Conservation (phyloP, 2,888 invertebrate genomes). For the Anorthoa munda region DNA sequence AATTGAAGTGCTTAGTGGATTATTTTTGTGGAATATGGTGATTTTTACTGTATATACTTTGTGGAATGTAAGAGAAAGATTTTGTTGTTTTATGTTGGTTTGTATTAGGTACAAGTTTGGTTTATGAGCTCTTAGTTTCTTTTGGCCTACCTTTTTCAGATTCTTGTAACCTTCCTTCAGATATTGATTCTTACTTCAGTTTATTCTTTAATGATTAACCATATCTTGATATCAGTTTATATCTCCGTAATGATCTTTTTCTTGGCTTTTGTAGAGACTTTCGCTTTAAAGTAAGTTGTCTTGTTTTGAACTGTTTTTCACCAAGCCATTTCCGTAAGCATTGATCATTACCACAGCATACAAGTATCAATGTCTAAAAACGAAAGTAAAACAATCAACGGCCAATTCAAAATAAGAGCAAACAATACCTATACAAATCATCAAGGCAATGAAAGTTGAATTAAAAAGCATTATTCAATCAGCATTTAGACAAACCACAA, state of each 20-base stretch:
- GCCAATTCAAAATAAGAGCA: slow-evolving; percentile 22
- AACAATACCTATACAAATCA: slow-evolving; percentile 37
- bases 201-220: background rate
- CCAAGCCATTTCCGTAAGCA: background rate
- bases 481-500: slow-evolving; percentile 67
- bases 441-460: slow-evolving; percentile 59
- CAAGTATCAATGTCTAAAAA: background rate
- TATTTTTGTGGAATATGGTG: slow-evolving; percentile 10
- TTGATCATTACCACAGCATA: background rate
- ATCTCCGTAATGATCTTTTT: too few species aligned
- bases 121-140: background rate
- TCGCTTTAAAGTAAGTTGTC: background rate
- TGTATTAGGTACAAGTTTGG: background rate
- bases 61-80: background rate
- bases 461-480: slow-evolving; percentile 65
- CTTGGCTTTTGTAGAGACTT: background rate
- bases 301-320: background rate
- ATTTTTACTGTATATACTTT: background rate
- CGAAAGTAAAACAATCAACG: background rate
- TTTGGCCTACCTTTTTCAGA: background rate
- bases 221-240: background rate
- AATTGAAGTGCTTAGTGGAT: slow-evolving; percentile 54
- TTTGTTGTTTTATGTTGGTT: background rate
- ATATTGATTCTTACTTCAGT: too few species aligned
- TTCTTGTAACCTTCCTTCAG: background rate